phyloP scores from a whole-genome alignment of 2,113 vertebrate species.

The Siniperca chuatsi region DNA sequence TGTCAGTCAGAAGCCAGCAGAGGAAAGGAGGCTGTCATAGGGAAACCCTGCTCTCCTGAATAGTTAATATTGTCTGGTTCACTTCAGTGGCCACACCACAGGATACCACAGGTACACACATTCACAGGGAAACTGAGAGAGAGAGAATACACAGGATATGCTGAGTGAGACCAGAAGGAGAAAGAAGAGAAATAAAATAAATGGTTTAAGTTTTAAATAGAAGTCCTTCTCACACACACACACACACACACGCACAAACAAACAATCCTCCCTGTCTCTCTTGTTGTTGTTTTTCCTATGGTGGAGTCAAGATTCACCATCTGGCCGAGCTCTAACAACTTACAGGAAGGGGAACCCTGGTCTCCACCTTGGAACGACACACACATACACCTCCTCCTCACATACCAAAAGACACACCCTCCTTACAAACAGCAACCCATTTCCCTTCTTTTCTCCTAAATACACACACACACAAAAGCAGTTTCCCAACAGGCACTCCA shows the following conservation, averaged over 20 bases:
- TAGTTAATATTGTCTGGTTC: conserved; percentile 76
- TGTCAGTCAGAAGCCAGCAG: conserved; percentile 75
- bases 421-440: conserved; percentile 33
- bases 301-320: conserved; percentile 43
- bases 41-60: conserved; percentile 77
- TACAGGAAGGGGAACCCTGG: conserved; percentile 69
- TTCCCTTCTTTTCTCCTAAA: conserved; percentile 42
- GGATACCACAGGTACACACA: conserved; percentile 57
- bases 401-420: conserved; percentile 65
- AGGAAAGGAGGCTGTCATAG: conserved; percentile 60
- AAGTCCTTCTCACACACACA: neutral
- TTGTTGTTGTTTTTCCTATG: conserved; percentile 46
- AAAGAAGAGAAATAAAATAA: neutral
- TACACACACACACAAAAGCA: conserved; percentile 21
- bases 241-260: neutral
- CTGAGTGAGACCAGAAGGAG: neutral
- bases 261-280: neutral
- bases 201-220: neutral
- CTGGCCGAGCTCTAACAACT: conserved; percentile 41
- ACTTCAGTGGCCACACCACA: conserved; percentile 67
- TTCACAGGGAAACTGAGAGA: neutral
- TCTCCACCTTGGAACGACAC: conserved; percentile 64
- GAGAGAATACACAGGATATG: neutral
- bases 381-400: conserved; percentile 58
- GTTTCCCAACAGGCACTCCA: conserved; percentile 65